Base-by-base conservation (phyloP, 1,140 invertebrate genomes). In the Oryzaephilus surinamensis region DNA sequence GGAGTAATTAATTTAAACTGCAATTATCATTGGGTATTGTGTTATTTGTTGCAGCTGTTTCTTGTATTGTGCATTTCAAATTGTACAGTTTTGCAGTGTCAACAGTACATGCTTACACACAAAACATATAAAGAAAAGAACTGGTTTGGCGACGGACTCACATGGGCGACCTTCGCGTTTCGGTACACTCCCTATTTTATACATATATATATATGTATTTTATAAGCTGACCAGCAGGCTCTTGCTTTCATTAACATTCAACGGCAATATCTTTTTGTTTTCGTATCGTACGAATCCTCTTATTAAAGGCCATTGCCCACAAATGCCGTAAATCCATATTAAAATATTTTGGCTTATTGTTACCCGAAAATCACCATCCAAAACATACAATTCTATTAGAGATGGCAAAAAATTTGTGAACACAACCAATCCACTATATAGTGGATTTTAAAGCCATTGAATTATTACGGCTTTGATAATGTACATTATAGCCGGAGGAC, bases 191-290 rank as follows among this genome's bases (percentile, higher is more conserved):
- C 23, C 23, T 11, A n/a, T 24, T 24, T n/a, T 21, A 21, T 24
- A 24, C 3, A 5, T 4, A 8, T 24, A 24, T 20, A 8, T 24
- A 24, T 24, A 24, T 24, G 11, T n/a, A 24, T 10, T 24, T 24
- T n/a, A n/a, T n/a, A n/a, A n/a, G n/a, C n/a, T n/a, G n/a, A n/a
- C n/a, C n/a, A n/a, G n/a, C n/a, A n/a, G n/a, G n/a, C n/a, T n/a
- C n/a, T n/a, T n/a, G n/a, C n/a, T 24, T 24, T 24, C 23, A 24
- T 24, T 24, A n/a, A 24, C 23, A 24, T 24, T 24, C 23, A 10
- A 8, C 5, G 11, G 11, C 23, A 24, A 24, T 24, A 8, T 8
- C 8, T 24, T 24, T 24, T 24, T 24, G 23, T 24, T 11, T 24
- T 11, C 23, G 11, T 11, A 24, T 8, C 10, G 8, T n/a, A 24